Percentiles rank a stretch among this genome's conserved stretches.
Evolutionary conservation across 1,140 invertebrate species (phyloP).

Genomic region (Drosophila quadrilineata): DNA sequence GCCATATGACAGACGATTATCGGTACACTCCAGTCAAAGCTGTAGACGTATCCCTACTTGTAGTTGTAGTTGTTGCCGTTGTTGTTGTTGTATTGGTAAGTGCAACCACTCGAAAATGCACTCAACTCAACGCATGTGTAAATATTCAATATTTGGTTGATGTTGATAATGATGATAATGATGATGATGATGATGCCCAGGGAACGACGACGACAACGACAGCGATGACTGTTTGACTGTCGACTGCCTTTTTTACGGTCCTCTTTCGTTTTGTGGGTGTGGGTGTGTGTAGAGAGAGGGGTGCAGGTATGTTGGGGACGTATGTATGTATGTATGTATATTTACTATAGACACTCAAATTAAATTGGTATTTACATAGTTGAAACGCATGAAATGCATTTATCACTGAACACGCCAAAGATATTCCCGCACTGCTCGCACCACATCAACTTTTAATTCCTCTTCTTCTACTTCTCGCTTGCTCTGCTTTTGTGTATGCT

Average conservation of each 20-base stretch:
- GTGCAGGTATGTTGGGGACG: too few species aligned
- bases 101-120: conserved; percentile 70
- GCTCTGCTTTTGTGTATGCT: too few species aligned
- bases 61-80: conserved; percentile 1
- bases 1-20: conserved; percentile 33
- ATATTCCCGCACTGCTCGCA: too few species aligned
- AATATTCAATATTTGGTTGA: conserved; percentile 79
- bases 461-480: too few species aligned
- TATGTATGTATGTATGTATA: too few species aligned
- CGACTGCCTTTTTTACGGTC: conserved; percentile 54
- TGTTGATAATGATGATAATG: too few species aligned
- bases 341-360: conserved; percentile 78
- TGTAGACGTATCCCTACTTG: conserved; percentile 2
- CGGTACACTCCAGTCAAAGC: conserved; percentile 3
- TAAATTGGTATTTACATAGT: conserved; percentile 79
- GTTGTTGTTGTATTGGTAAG: conserved; percentile 28
- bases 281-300: not conserved
- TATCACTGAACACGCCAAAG: conserved; percentile 63
- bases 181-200: too few species aligned
- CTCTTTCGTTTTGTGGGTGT: conserved; percentile 18
- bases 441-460: too few species aligned
- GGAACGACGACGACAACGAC: conserved; percentile 8
- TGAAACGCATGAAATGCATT: conserved; percentile 79
- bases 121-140: conserved; percentile 72
- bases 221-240: conserved; percentile 2